Evolutionary conservation across 2,113 vertebrate genomes (phyloP).

Genomic region (Macaca nemestrina): DNA sequence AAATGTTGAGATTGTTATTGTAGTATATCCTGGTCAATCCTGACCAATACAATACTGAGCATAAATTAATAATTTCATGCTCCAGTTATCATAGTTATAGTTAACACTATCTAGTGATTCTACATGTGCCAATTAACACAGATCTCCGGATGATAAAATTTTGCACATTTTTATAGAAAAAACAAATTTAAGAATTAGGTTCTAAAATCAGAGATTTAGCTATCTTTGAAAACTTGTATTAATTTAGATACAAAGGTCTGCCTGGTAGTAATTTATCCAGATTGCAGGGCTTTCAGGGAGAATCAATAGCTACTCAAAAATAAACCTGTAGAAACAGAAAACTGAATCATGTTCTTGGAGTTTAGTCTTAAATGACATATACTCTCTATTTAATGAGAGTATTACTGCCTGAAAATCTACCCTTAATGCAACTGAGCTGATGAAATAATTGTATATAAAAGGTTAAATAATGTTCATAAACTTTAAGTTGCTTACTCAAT

Average conservation of each 20-base stretch:
- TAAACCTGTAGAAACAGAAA: background rate
- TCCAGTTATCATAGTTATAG: background rate
- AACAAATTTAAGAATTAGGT: background rate
- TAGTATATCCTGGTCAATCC: background rate
- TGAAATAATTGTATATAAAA: background rate
- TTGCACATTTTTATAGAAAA: constrained; percentile 31
- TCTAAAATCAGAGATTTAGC: background rate
- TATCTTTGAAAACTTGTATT: background rate
- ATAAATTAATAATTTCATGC: background rate
- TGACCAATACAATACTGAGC: background rate
- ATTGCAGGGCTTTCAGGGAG: background rate
- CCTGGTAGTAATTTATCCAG: background rate
- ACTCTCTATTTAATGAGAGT: background rate
- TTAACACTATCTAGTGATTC: background rate
- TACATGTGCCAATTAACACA: background rate
- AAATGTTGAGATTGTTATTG: background rate
- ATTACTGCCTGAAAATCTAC: background rate
- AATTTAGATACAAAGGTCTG: background rate
- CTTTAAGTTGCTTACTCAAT: background rate
- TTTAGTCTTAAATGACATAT: background rate
- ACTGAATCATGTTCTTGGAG: background rate
- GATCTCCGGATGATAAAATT: background rate
- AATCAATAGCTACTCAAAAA: background rate
- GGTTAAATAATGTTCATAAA: background rate
- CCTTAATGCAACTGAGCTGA: background rate